Base-by-base conservation (phyloP, 2,888 invertebrate species). In the Tholera decimalis region DNA sequence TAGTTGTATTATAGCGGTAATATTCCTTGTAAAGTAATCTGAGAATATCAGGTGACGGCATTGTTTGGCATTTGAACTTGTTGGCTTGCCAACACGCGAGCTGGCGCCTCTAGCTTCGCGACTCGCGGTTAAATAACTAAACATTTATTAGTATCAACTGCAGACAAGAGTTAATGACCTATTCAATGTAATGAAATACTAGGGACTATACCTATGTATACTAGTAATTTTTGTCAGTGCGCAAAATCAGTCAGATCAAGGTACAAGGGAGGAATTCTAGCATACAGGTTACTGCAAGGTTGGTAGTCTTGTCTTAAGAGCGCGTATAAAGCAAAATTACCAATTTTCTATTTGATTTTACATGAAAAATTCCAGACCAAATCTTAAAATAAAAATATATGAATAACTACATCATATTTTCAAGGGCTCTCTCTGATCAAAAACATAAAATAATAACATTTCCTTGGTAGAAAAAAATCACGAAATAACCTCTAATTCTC, bases 21-120 rank as follows among this genome's bases (percentile, higher is more conserved):
- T 73, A 55, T 53, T 68, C 30, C 28, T 41, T 47, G 35, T 41
- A 43, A 13, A 63, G 50, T 55, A 51, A 72, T 58, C 41, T 49
- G 47, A 77, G 66, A 77, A 65, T 33, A 66, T 77, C 37, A 57
- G 63, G 30, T 77, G 50, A 49, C 67, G 30, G 13, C 74, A 67
- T 78, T 73, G 74, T 60, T 73, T 77, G 73, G 73, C 73, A 55
- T 33, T 63, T 58, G 50, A 51, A 55, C 30, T 51, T 49, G 24
- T 11, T 33, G 41, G 43, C 22, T 47, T 60, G 73, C 74, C 78
- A 78, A 56, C 47, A 41, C 9, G n/a, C 37, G 24, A 58, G 56
- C 53, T 57, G 73, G 67, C 73, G 73, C 78, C 78, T 47, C 35
- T 35, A 24, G 18, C 33, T 24, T 43, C 37, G 37, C 44, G 33